Conservation (phyloP, 2,888 invertebrate species). For the Schrankia costaestrigalis region DNA sequence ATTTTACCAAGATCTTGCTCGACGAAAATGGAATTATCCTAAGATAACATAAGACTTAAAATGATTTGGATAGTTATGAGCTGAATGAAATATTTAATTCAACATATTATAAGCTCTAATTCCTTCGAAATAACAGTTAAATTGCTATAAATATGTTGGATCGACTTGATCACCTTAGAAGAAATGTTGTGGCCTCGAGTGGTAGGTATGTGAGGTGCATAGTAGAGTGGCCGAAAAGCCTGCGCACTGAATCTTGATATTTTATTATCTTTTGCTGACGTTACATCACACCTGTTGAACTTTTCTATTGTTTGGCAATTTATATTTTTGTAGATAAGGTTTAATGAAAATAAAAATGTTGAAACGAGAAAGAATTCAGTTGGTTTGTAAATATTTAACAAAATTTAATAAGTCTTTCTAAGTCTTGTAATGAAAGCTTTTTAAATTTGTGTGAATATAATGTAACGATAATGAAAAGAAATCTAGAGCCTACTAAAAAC, state of each 20-base stretch:
- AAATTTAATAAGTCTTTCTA: no score
- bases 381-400: no score
- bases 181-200: slow-evolving; percentile 66
- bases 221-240: slow-evolving; percentile 38
- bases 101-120: slow-evolving; percentile 24
- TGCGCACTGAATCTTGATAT: slow-evolving; percentile 45
- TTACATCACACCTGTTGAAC: slow-evolving; percentile 37
- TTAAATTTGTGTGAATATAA: no score
- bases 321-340: slow-evolving; percentile 12
- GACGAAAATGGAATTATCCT: slow-evolving; percentile 16
- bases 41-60: slow-evolving; percentile 13
- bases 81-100: slow-evolving; percentile 16
- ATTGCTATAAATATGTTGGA: slow-evolving; percentile 17
- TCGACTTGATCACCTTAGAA: slow-evolving; percentile 64
- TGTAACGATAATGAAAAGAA: no score
- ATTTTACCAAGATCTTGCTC: slow-evolving; percentile 14
- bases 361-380: no score
- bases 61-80: slow-evolving; percentile 14
- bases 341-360: neutral
- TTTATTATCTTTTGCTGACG: slow-evolving; percentile 27
- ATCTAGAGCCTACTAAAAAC: no score
- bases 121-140: slow-evolving; percentile 4
- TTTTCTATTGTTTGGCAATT: slow-evolving; percentile 31
- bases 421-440: no score
- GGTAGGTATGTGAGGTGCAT: slow-evolving; percentile 55